phyloP scores from a whole-genome alignment of 2,113 vertebrate genomes.

The Urocynchramus pylzowi region DNA sequence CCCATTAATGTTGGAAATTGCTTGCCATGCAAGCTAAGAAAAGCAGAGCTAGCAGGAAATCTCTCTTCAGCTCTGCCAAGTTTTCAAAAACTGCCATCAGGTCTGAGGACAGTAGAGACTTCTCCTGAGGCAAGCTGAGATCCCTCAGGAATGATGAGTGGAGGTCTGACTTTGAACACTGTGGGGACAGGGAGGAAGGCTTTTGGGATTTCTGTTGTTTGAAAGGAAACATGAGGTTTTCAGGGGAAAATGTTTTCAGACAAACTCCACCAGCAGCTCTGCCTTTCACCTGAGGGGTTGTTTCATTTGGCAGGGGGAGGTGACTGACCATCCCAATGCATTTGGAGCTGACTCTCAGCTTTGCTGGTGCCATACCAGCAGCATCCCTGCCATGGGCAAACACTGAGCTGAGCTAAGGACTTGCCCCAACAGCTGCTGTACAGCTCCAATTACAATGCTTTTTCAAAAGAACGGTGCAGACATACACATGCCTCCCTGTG shows the following conservation, averaged over 20 bases:
- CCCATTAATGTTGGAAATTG: background rate
- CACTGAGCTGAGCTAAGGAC: background rate
- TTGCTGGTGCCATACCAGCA: background rate
- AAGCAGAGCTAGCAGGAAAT: background rate
- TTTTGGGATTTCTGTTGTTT: background rate
- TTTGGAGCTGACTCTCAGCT: background rate
- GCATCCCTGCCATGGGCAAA: background rate
- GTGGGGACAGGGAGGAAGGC: background rate
- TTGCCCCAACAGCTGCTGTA: background rate
- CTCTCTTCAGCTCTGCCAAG: background rate
- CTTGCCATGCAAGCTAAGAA: background rate
- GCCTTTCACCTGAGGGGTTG: accelerated
- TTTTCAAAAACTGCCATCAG: background rate
- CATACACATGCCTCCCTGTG: background rate
- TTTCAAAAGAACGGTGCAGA: background rate
- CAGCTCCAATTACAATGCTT: background rate
- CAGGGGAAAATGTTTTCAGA: background rate
- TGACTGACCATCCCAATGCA: accelerated
- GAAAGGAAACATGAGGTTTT: background rate
- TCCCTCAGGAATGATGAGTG: background rate
- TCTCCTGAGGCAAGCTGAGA: background rate
- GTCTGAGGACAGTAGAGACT: background rate
- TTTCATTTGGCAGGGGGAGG: accelerated
- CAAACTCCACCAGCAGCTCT: background rate
- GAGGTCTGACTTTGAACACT: background rate